These are phyloP conservation scores for Cosmopolites sordidus DNA, from an alignment of 2,888 invertebrate genomes.

Conservation along the genomic window DNA sequence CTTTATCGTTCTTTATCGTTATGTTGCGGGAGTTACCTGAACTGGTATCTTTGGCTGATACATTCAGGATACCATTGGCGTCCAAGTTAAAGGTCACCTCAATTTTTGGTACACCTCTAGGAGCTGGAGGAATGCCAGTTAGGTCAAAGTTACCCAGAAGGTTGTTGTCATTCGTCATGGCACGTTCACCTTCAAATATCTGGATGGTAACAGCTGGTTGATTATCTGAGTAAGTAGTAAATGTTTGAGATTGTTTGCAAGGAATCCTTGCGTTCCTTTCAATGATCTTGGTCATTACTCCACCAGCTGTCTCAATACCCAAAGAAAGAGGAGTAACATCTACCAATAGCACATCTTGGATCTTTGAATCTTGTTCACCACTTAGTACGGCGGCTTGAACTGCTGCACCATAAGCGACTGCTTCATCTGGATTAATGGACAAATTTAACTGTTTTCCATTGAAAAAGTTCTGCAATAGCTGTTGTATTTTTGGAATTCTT, in stretches of 20 bases:
- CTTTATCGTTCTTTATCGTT: conserved; percentile 64
- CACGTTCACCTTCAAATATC: conserved; percentile 67
- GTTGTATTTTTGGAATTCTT: conserved; percentile 75
- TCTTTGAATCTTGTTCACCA: conserved; percentile 58
- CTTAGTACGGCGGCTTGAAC: conserved; percentile 43
- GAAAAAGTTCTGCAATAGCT: conserved; percentile 70
- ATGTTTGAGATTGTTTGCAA: conserved; percentile 53
- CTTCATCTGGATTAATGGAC: conserved; percentile 46
- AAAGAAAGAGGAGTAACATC: conserved; percentile 67
- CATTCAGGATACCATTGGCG: conserved; percentile 66
- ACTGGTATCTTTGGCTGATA: conserved; percentile 56
- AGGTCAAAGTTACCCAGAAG: conserved; percentile 61
- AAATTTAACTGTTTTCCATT: conserved; percentile 51
- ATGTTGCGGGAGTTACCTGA: conserved; percentile 68
- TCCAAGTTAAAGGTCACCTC: conserved; percentile 71
- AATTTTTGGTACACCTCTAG: conserved; percentile 64
- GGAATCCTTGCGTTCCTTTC: conserved; percentile 55
- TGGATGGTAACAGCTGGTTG: conserved; percentile 59
- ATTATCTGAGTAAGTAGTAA: conserved; percentile 65
- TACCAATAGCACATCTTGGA: conserved; percentile 68
- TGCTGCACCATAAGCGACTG: conserved; percentile 45
- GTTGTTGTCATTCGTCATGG: conserved; percentile 79
- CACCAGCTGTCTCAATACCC: conserved; percentile 76
- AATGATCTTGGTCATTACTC: conserved; percentile 65
- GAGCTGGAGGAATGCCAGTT: conserved; percentile 67